These are phyloP conservation scores for Eospalax fontanierii DNA, from an alignment of 2,797 vertebrate species.

Conservation along the genomic window DNA sequence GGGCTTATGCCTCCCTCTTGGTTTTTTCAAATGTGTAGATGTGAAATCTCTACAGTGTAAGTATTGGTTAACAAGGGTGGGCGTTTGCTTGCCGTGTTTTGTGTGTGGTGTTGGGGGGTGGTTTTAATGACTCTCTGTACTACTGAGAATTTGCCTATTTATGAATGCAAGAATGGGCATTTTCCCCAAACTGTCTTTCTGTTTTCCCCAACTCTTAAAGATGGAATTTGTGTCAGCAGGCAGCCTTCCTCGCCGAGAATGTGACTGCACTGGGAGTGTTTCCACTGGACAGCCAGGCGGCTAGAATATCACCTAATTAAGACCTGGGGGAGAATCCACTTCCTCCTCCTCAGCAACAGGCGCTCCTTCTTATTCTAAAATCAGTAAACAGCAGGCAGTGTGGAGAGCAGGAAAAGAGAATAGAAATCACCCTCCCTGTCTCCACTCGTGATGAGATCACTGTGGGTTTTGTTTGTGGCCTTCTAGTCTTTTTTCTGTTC, in stretches of 20 bases:
- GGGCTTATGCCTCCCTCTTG: slow-evolving; percentile 90
- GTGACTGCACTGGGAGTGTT: slow-evolving; percentile 70
- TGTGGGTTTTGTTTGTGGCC: not conserved
- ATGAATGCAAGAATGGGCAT: slow-evolving; percentile 74
- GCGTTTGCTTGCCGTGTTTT: not conserved
- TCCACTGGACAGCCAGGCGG: slow-evolving; percentile 52
- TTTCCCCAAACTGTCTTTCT: slow-evolving; percentile 50
- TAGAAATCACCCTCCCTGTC: slow-evolving; percentile 26
- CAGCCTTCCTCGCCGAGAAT: slow-evolving; percentile 54
- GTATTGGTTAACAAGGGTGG: slow-evolving; percentile 86
- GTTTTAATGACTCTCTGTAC: slow-evolving; percentile 81
- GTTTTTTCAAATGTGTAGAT: slow-evolving; percentile 87
- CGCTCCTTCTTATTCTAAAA: slow-evolving; percentile 48
- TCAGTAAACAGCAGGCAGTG: slow-evolving; percentile 58
- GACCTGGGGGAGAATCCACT: slow-evolving; percentile 80
- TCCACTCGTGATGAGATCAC: not conserved
- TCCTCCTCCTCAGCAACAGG: slow-evolving; percentile 62
- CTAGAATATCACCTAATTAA: slow-evolving; percentile 84
- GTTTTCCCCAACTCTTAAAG: slow-evolving; percentile 13
- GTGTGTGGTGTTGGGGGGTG: not conserved
- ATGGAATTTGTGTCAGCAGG: slow-evolving; percentile 44
- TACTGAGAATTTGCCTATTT: slow-evolving; percentile 79
- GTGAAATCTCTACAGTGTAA: slow-evolving; percentile 82
- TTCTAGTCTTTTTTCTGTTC: slow-evolving; percentile 43
- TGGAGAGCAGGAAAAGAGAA: not conserved